A percentile compares a stretch with the other conserved stretches of the same genome.
Evolutionary conservation across 1,140 invertebrate genomes (phyloP).

Genomic region (Lepidurus apus): DNA sequence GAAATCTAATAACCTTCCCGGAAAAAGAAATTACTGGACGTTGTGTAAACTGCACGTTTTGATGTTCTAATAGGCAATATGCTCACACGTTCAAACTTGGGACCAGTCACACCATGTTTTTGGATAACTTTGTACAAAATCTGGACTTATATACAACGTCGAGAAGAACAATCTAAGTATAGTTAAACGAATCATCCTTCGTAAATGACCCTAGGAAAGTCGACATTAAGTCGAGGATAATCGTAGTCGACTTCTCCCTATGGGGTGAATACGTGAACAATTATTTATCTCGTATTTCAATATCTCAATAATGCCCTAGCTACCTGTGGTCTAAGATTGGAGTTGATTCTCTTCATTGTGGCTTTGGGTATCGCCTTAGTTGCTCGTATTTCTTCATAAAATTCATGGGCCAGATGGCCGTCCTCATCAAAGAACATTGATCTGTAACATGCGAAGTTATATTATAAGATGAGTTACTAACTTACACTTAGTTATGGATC

Average conservation of each 20-base stretch:
- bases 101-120: conserved; percentile 10
- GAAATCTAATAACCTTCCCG: not conserved
- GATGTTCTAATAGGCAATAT: not conserved
- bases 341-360: conserved; percentile 39
- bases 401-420: conserved; percentile 49
- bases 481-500: not conserved
- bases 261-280: not conserved
- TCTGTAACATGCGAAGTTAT: conserved; percentile 39
- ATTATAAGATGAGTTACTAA: not conserved
- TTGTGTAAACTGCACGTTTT: not conserved
- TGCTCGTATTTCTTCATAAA: conserved; percentile 45
- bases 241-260: not conserved
- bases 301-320: not conserved
- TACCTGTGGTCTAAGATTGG: conserved; percentile 46
- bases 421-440: conserved; percentile 51
- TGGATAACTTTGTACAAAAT: not conserved
- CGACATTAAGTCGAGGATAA: not conserved
- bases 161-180: not conserved
- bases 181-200: not conserved
- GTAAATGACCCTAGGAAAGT: not conserved
- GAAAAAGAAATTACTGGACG: not conserved
- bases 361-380: conserved; percentile 23
- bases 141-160: not conserved
- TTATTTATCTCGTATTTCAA: not conserved
- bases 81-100: not conserved